Conservation (phyloP, 2,888 invertebrate species). For the Drosophila nigritarsus region DNA sequence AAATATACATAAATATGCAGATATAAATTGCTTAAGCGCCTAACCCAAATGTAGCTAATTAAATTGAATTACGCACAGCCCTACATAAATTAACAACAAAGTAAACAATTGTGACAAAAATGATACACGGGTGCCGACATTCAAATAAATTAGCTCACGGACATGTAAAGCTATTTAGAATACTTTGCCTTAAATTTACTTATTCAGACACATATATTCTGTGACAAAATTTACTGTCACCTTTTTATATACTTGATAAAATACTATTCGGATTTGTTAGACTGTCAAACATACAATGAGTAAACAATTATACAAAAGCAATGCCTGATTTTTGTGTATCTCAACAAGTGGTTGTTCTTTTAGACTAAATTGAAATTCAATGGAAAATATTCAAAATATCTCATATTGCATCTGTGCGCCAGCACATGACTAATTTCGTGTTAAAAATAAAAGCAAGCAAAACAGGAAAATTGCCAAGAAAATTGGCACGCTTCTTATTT, state of each 20-base stretch:
- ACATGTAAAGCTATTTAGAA: conserved; percentile 24
- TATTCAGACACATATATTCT: conserved; percentile 5
- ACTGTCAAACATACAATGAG: conserved; percentile 32
- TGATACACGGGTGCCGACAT: conserved; percentile 19
- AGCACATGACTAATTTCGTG: conserved; percentile 65
- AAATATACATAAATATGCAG: background rate
- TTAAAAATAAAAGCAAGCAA: conserved; percentile 65
- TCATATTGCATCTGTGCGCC: conserved; percentile 33
- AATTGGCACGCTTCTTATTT: conserved; percentile 74
- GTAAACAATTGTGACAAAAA: conserved; percentile 26
- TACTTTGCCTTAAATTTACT: background rate
- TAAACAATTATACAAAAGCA: conserved; percentile 41
- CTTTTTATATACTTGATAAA: conserved; percentile 1
- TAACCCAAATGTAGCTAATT: conserved; percentile 52
- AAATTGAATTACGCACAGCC: conserved; percentile 27
- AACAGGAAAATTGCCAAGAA: conserved; percentile 69
- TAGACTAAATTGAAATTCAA: conserved; percentile 37
- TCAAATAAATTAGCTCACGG: conserved; percentile 56
- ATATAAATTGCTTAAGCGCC: conserved; percentile 29
- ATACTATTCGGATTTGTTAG: conserved; percentile 18
- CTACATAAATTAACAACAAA: conserved; percentile 47
- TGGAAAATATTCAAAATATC: conserved; percentile 32
- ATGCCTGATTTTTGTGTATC: conserved; percentile 16
- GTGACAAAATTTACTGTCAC: conserved; percentile 28
- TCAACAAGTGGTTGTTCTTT: conserved; percentile 63